phyloP scores from a whole-genome alignment of 1,140 invertebrate genomes.

The Wasmannia auropunctata region DNA sequence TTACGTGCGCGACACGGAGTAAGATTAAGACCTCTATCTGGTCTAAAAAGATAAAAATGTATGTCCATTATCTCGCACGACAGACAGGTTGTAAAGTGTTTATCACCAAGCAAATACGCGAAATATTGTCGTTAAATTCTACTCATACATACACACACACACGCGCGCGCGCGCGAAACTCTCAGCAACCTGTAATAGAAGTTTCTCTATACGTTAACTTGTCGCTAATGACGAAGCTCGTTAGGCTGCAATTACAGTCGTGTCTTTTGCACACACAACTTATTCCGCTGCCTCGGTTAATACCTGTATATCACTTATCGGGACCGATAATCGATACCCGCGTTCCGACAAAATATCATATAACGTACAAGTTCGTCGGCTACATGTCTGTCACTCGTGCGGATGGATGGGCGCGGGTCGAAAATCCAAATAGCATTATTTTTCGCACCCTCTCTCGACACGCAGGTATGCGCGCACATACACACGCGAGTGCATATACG shows the following conservation, averaged over 20 bases:
- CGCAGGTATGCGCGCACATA: background rate
- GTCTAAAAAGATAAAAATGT: constrained; percentile 25
- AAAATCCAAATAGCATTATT: constrained; percentile 45
- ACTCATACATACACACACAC: too few species aligned
- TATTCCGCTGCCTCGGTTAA: background rate
- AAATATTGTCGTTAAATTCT: background rate
- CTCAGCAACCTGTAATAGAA: background rate
- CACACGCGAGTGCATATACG: background rate
- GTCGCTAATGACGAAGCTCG: background rate
- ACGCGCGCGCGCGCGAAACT: background rate
- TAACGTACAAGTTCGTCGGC: background rate
- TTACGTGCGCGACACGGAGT: background rate
- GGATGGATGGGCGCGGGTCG: background rate
- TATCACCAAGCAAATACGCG: background rate
- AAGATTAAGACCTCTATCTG: background rate
- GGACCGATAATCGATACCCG: constrained; percentile 3
- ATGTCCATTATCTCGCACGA: background rate
- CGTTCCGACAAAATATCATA: constrained; percentile 11
- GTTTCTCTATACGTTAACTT: background rate
- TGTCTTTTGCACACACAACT: background rate
- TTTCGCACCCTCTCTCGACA: background rate
- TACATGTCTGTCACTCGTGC: constrained; percentile 30
- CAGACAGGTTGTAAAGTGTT: background rate
- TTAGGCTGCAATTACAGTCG: background rate
- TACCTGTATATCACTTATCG: constrained; percentile 1